Percentiles rank a stretch among this genome's conserved stretches.
Conservation (phyloP, 2,888 invertebrate species). For the Drosophila falleni region DNA sequence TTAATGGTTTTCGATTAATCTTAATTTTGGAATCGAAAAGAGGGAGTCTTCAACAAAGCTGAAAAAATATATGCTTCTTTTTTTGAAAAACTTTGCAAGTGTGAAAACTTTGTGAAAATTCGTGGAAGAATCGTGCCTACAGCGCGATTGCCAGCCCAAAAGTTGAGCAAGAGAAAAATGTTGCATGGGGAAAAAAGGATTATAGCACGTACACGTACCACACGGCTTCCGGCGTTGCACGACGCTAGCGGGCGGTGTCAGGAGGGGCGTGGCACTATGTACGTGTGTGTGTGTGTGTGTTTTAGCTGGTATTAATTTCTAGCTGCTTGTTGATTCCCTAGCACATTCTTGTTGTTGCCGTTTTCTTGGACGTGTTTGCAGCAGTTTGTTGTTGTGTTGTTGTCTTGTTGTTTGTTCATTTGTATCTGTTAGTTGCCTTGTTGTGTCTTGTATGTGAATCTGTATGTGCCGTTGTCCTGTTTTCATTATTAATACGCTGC, state of each 20-base stretch:
- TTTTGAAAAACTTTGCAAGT: conserved; percentile 21
- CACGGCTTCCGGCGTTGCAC: conserved; percentile 28
- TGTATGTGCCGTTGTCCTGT: conserved; percentile 41
- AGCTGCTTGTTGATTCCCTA: conserved; percentile 56
- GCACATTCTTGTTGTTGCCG: conserved; percentile 33
- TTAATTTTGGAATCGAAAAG: not conserved
- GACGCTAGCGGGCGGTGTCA: conserved; percentile 18
- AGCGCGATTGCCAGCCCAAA: conserved; percentile 18
- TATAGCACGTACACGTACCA: conserved; percentile 58
- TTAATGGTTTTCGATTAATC: no score
- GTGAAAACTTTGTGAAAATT: conserved; percentile 27
- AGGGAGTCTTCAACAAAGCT: not conserved
- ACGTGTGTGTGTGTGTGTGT: conserved; percentile 12
- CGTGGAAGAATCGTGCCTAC: conserved; percentile 35
- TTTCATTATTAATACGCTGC: conserved; percentile 72
- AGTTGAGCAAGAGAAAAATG: conserved; percentile 42
- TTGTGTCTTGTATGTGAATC: conserved; percentile 27
- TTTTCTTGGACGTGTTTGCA: conserved; percentile 50
- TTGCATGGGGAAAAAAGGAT: conserved; percentile 55
- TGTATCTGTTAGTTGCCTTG: conserved; percentile 28
- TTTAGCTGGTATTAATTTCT: conserved; percentile 64
- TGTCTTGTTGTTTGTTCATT: conserved; percentile 27
- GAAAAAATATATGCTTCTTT: conserved; percentile 3
- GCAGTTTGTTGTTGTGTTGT: conserved; percentile 42
- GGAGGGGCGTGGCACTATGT: conserved; percentile 17